These are phyloP conservation scores for Erebia aethiops DNA, from an alignment of 2,888 invertebrate species.

Conservation along the genomic window DNA sequence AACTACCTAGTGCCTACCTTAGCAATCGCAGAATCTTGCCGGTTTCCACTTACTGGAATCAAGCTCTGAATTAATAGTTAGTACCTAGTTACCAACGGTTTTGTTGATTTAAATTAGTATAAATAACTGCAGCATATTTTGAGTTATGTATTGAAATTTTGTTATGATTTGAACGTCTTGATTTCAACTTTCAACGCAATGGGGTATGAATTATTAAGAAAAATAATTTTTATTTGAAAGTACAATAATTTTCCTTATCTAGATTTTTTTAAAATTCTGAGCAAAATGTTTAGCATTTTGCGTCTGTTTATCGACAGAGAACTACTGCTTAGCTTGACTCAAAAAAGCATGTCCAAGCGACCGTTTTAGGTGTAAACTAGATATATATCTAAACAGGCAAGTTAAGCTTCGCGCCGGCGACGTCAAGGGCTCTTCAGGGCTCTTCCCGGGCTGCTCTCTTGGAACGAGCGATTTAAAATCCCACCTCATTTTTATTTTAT, in stretches of 20 bases:
- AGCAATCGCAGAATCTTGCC: neutral
- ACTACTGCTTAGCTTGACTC: neutral
- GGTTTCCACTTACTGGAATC: neutral
- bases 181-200: no score
- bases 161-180: no score
- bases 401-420: conserved; percentile 62
- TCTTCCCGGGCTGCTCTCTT: conserved; percentile 72
- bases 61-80: neutral
- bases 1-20: neutral
- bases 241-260: no score
- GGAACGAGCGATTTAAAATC: conserved; percentile 64
- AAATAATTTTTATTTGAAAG: no score
- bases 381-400: conserved; percentile 65
- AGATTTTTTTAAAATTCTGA: neutral
- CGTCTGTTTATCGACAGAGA: neutral
- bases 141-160: neutral
- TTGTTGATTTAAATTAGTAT: neutral
- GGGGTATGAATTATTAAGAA: no score
- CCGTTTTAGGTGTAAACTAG: conserved; percentile 52
- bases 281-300: neutral
- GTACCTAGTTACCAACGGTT: neutral
- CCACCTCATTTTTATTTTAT: conserved; percentile 55
- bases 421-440: conserved; percentile 61
- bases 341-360: neutral
- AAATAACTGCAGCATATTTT: neutral